Base-by-base conservation (phyloP, 2,888 invertebrate genomes). In the Scaeva pyrastri region DNA sequence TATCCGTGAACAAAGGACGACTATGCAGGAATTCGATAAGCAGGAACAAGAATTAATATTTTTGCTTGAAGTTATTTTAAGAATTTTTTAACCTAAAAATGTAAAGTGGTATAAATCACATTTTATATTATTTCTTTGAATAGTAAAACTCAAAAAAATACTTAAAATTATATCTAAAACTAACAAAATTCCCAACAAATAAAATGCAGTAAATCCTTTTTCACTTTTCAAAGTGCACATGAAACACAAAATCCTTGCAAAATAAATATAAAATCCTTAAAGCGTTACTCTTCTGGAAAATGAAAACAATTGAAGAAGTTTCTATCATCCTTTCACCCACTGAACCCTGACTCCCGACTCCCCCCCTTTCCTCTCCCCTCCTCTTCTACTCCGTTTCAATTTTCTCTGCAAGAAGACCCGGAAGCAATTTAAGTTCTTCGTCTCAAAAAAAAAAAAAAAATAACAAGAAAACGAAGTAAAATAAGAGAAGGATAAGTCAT, bases 401-500 rank as follows among this genome's bases (percentile, higher is more conserved):
- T 45, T 45, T 26, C 16, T 45, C 2, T 26, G 2, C 16, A 64
- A n/a, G 43, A 45, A 45, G 19, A 64, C 10, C 16, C 26, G 45
- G 64, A 64, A 64, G 64, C 64, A 64, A 45, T 64, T 64, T 64
- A 31, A 64, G 45, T 64, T 45, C 26, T 45, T 45, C 60, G 3
- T 64, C 26, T 45, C 3, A 62, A 26, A 39, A 1, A 36, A 16
- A 31, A 14, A 11, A 56, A 12, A 31, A 36, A 36, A 19, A 10
- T 31, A 31, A 31, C 31, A 31, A 31, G 8, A 31, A 0, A 31
- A 31, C 31, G n/a, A n/a, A n/a, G n/a, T n/a, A 64, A 64, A 45
- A 62, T 23, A 43, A 43, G 39, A 62, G 60, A 36, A 31, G 19
- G 58, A 58, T 41, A 60, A 60, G 60, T 60, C 41, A 60, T 21